These are phyloP conservation scores for Ormyrus rosae DNA, from an alignment of 2,888 invertebrate genomes.

Conservation along the genomic window DNA sequence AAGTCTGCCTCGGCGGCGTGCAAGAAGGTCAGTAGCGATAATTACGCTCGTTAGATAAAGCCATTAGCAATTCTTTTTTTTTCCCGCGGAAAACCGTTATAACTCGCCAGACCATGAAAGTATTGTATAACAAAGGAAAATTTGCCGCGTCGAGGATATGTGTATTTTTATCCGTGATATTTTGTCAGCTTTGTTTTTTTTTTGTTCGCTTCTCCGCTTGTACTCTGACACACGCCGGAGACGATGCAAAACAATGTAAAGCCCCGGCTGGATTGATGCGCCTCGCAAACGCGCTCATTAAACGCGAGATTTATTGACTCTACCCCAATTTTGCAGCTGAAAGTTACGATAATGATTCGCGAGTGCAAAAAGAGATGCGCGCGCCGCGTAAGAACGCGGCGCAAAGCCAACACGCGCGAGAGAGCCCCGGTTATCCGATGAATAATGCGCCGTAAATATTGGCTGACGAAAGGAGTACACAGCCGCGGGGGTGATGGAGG, in stretches of 20 bases:
- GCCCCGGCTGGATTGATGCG: too few species aligned
- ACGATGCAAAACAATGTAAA: too few species aligned
- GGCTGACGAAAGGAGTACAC: too few species aligned
- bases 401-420: neutral
- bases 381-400: neutral
- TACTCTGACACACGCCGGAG: too few species aligned
- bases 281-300: too few species aligned
- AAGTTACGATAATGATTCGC: too few species aligned
- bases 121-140: slow-evolving; percentile 44
- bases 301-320: too few species aligned
- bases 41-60: slow-evolving; percentile 19
- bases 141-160: neutral
- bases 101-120: neutral
- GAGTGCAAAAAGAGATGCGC: neutral
- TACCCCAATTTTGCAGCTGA: too few species aligned
- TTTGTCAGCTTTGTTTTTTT: neutral
- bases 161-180: slow-evolving; percentile 8
- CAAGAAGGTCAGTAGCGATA: slow-evolving; percentile 28
- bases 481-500: neutral
- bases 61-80: neutral
- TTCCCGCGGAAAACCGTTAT: neutral
- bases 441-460: slow-evolving; percentile 23
- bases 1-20: slow-evolving; percentile 1
- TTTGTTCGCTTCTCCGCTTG: neutral
- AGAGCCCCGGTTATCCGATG: neutral